Evolutionary conservation across 2,888 invertebrate species (phyloP).

Genomic region (Pedicia rivosa): DNA sequence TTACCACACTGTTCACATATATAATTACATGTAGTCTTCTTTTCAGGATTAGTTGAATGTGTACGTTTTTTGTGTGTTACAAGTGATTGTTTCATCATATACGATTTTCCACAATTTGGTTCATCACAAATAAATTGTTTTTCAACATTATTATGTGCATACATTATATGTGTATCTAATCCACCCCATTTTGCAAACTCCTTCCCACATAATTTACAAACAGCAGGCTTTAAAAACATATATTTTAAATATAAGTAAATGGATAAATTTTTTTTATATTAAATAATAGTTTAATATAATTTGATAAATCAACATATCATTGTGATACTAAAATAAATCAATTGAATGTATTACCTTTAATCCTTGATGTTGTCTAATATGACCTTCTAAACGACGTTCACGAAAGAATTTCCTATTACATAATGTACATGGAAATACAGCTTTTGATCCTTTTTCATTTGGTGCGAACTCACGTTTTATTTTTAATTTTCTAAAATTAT

Average conservation of each 20-base stretch:
- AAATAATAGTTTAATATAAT: too few species aligned
- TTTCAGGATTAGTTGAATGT: background rate
- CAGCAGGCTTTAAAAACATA: constrained; percentile 3
- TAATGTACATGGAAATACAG: constrained; percentile 4
- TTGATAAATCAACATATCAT: too few species aligned
- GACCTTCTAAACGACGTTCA: constrained; percentile 8
- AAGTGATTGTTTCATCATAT: constrained; percentile 9
- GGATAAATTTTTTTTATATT: too few species aligned
- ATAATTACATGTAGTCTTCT: background rate
- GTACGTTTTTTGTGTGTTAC: constrained; percentile 5
- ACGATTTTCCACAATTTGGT: constrained; percentile 9
- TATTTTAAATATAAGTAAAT: too few species aligned
- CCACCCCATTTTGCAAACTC: constrained; percentile 6
- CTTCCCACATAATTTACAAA: constrained; percentile 6
- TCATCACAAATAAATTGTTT: constrained; percentile 5
- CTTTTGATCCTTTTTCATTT: background rate
- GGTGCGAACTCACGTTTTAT: background rate
- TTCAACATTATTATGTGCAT: background rate
- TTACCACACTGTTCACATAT: constrained; percentile 10
- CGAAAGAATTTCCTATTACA: constrained; percentile 10
- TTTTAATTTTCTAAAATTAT: background rate
- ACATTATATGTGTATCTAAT: constrained; percentile 3
- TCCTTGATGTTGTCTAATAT: constrained; percentile 10
- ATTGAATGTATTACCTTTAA: constrained; percentile 7
- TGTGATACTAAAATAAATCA: background rate